A percentile compares a stretch with the other conserved stretches of the same genome.
Evolutionary conservation across 2,113 vertebrate species (phyloP).

Genomic region (Tragelaphus buxtoni): DNA sequence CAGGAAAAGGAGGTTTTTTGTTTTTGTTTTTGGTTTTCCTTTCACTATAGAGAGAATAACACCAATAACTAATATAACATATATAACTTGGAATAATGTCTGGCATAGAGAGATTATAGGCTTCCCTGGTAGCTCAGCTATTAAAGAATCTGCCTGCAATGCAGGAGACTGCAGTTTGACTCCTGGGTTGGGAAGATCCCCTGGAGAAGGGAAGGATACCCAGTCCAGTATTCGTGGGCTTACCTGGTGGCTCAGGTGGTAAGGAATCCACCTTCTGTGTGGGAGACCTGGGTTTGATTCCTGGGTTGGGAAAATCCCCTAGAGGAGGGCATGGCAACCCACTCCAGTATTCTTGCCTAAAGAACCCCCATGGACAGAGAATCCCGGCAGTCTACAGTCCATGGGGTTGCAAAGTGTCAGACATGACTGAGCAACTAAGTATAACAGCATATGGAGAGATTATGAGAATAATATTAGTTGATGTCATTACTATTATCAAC

Average conservation of each 20-base stretch:
- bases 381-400: background rate
- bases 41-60: background rate
- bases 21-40: background rate
- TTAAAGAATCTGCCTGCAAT: background rate
- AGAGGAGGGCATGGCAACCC: background rate
- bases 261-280: background rate
- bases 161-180: background rate
- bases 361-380: background rate
- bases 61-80: background rate
- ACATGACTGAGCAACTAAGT: background rate
- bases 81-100: background rate
- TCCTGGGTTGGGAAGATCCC: background rate
- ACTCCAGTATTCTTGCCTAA: background rate
- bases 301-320: background rate
- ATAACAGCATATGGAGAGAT: background rate
- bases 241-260: background rate
- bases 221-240: background rate
- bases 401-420: background rate
- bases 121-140: background rate
- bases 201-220: background rate
- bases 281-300: background rate
- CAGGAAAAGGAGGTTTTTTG: no score
- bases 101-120: rapidly evolving
- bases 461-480: background rate
- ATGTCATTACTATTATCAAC: background rate